Base-by-base conservation (phyloP, 2,888 invertebrate species). In the Glyphotaelius pellucidus region DNA sequence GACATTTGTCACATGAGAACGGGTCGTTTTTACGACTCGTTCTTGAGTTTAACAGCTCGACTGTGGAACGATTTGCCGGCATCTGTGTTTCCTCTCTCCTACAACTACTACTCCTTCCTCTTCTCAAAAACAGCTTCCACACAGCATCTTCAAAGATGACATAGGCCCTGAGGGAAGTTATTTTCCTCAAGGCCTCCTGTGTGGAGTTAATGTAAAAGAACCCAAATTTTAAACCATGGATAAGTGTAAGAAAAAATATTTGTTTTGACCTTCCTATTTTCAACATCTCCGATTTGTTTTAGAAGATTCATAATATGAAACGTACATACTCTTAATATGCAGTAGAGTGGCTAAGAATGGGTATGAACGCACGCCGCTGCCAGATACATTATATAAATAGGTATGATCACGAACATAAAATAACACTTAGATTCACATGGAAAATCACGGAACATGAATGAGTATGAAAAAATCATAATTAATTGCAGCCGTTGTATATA, bases 381-480 rank as follows among this genome's bases (percentile, higher is more conserved):
- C 12, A 30, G 15, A 30, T 32, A 25, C 2, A 42, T 15, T 31
- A 7, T 81, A 32, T 83, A 83, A 83, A 83, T 83, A 83, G 31
- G 31, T 83, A 35, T 83, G 81, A 83, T 2, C 19, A 83, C 81
- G 0, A 81, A 32, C 81, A 31, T 81, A 32, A 32, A 81, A 81
- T 81, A 81, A 81, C 81, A 81, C 81, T 32, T 81, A 81, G 32
- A 81, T 81, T 31, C 81, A 81, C 14, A 32, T 81, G 81, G 81
- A 81, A 81, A 83, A 32, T 83, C 31, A 32, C 32, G 32, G 15
- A 31, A 32, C 81, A 31, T 83, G 32, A 83, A 83, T 83, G 32
- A 83, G 32, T 32, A 83, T 3, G 81, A 32, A 83, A 35, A 81
- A 81, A 32, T 32, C 31, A 14, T 83, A 9, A 83, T 35, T 83